Evolutionary conservation across 2,113 vertebrate species (phyloP), one percentile per base, ranked within the genome.

Genomic region (Cyanoramphus novaezelandiae): DNA sequence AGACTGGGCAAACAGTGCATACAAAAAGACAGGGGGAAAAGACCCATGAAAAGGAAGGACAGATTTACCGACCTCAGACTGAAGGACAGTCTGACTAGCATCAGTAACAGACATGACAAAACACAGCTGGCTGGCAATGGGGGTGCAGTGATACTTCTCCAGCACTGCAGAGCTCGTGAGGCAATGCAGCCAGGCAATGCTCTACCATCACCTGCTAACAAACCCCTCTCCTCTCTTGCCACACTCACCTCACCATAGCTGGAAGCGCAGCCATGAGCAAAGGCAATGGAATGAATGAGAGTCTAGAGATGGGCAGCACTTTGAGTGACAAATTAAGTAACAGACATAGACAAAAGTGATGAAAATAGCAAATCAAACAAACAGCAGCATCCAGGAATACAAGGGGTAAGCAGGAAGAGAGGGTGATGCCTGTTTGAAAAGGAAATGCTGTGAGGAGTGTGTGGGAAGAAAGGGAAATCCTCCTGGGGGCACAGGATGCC

Each of bases 181-280:
- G 43, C 35, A 57, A 28, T 0, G 10, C 5, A 21, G 69, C 29
- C 0, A 0, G 27, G 44, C 60, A 63, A 10, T 3, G 47, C 55
- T 37, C 76, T 5, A 0, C 1, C 0, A 50, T 2, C 55, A 37
- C 44, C 83, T 41, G 55, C 1, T 9, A 10, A 25, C 0, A 57
- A 76, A 31, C 2, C 31, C 37, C 14, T 17, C 37, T 79, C 21
- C 59, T 86, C 67, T 31, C 70, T 53, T 16, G 28, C 59, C 28
- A 24, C 17, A 2, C 1, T 16, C 24, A 72, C 39, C 37, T 18
- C 55, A 8, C 16, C 44, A 2, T 0, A 16, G 20, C 0, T 27
- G 39, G 59, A 47, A 49, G 43, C 0, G 11, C 44, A 33, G 74
- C 78, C 78, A 17, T 0, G 0, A 76, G 44, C n/a, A 57, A 72